Evolutionary conservation across 2,113 vertebrate species (phyloP).

Genomic region (Grammatotria lemairii): DNA sequence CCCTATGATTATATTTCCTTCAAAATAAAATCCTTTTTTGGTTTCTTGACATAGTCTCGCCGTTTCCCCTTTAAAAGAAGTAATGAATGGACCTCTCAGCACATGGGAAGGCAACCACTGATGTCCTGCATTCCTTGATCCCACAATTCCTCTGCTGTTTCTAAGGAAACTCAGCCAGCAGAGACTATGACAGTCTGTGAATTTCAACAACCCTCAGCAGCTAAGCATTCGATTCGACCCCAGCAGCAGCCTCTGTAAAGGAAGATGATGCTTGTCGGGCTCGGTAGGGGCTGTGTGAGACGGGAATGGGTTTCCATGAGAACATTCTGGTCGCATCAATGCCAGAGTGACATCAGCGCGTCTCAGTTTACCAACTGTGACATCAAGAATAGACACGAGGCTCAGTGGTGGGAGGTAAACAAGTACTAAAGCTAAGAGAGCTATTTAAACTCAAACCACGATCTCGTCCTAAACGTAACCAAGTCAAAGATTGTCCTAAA

Average conservation of each 20-base stretch:
- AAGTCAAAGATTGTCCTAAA: background rate
- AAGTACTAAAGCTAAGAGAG: background rate
- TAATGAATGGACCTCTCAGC: background rate
- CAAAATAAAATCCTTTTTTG: background rate
- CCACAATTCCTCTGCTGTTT: conserved; percentile 23
- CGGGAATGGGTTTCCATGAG: background rate
- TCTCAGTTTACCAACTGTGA: background rate
- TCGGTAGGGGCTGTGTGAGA: accelerated
- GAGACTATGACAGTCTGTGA: conserved; percentile 18
- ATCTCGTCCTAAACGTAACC: accelerated
- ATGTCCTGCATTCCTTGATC: conserved; percentile 22
- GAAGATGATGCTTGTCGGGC: background rate
- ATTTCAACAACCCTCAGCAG: conserved; percentile 27
- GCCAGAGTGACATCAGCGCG: background rate
- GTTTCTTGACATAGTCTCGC: background rate
- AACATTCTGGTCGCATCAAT: background rate
- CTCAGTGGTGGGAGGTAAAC: background rate
- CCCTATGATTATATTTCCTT: background rate
- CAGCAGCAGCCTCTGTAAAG: background rate
- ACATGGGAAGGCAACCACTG: background rate
- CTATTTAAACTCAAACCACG: background rate
- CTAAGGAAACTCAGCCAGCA: conserved; percentile 23
- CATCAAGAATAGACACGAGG: background rate
- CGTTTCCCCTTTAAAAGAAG: background rate
- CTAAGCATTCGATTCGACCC: background rate